Evolutionary conservation across 2,797 vertebrate species (phyloP).

Genomic region (Hylomyscus alleni): DNA sequence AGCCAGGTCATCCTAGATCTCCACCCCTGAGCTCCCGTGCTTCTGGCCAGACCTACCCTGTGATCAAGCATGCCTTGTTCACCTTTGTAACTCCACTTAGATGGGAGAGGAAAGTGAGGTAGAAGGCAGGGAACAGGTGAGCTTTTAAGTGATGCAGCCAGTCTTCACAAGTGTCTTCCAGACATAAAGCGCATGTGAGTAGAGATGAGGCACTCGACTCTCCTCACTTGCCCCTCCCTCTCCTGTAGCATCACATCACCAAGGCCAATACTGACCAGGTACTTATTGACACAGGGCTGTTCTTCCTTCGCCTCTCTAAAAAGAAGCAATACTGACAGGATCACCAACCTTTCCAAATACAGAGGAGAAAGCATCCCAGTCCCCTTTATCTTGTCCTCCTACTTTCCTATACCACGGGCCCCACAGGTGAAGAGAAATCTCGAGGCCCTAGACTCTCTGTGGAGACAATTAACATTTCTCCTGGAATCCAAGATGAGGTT

Average conservation of each 20-base stretch:
- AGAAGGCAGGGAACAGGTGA: background rate
- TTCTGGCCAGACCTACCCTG: background rate
- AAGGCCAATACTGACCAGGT: background rate
- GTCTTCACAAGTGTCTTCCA: background rate
- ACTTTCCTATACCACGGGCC: background rate
- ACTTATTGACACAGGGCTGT: constrained; percentile 26
- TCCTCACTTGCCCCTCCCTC: background rate
- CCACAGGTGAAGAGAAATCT: constrained; percentile 51
- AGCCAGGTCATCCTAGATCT: constrained; percentile 17
- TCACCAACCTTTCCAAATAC: constrained; percentile 38
- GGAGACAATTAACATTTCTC: constrained; percentile 30
- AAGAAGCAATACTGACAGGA: constrained; percentile 9
- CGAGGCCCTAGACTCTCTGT: background rate
- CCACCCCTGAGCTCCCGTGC: background rate
- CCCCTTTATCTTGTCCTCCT: background rate
- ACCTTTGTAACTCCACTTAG: constrained; percentile 44
- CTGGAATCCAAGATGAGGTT: constrained; percentile 6
- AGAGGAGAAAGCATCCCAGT: background rate
- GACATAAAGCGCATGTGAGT: background rate
- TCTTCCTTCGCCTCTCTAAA: constrained; percentile 29
- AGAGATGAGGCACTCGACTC: background rate
- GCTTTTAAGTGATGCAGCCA: constrained; percentile 35
- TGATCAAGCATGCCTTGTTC: background rate
- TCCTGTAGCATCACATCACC: background rate
- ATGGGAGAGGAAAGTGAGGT: background rate